Percentiles rank a stretch among this genome's conserved stretches.
Evolutionary conservation across 2,113 vertebrate species (phyloP).

Genomic region (Petaurus breviceps): DNA sequence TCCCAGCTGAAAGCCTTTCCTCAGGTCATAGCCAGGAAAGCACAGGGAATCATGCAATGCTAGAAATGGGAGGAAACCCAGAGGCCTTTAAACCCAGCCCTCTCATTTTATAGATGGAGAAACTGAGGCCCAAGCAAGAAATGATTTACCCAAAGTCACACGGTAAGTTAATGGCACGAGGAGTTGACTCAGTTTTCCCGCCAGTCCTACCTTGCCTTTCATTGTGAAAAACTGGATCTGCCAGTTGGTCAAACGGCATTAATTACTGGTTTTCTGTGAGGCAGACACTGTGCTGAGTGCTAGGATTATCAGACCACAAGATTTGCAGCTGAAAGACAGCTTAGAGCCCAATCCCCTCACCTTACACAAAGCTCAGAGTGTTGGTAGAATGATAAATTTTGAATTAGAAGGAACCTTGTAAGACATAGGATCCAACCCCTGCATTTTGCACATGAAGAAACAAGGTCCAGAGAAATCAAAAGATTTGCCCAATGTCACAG

Average conservation of each 20-base stretch:
- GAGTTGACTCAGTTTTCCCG: background rate
- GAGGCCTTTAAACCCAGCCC: background rate
- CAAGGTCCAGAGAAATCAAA: background rate
- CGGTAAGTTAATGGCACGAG: background rate
- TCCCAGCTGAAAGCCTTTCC: background rate
- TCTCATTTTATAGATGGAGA: background rate
- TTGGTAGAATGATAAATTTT: background rate
- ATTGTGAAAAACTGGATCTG: background rate
- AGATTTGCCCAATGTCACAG: background rate
- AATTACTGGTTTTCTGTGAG: background rate
- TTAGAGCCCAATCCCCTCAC: background rate
- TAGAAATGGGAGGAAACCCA: background rate
- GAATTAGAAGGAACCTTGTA: background rate
- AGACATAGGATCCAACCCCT: background rate
- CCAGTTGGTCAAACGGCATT: background rate
- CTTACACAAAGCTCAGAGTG: background rate
- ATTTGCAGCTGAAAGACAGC: background rate
- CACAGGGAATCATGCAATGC: background rate
- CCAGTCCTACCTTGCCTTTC: background rate
- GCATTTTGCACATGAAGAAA: constrained; percentile 8
- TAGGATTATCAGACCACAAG: background rate
- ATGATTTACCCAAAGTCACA: background rate
- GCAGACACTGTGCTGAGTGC: background rate
- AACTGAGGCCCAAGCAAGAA: background rate
- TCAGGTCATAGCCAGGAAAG: background rate